These are phyloP conservation scores for Drosophila ustulata DNA, from an alignment of 2,888 invertebrate species.

Conservation along the genomic window DNA sequence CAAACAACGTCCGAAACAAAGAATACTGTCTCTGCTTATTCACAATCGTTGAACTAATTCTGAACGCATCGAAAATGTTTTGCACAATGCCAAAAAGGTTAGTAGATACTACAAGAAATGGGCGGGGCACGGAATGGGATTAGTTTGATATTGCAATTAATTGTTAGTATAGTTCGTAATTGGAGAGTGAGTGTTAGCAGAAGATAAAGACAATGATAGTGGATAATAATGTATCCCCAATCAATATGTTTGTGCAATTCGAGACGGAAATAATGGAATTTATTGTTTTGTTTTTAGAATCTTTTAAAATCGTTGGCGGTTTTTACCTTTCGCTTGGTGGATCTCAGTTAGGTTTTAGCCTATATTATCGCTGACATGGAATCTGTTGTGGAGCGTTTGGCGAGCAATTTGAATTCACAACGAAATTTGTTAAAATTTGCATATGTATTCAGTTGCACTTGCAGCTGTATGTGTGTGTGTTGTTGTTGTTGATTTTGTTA, in stretches of 20 bases:
- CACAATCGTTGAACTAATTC: conserved; percentile 8
- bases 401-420: conserved; percentile 68
- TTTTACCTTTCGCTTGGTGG: conserved; percentile 47
- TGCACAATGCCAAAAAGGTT: conserved; percentile 72
- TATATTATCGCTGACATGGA: conserved; percentile 26
- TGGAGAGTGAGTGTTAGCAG: not conserved
- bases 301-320: not conserved
- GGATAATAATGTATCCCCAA: conserved; percentile 1
- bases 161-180: conserved; percentile 22
- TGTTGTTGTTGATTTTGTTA: conserved; percentile 57
- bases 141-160: conserved; percentile 21
- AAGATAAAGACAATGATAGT: not conserved
- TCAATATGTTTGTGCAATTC: conserved; percentile 17
- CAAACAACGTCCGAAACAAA: conserved; percentile 8
- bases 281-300: not conserved
- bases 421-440: conserved; percentile 76
- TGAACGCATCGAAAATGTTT: conserved; percentile 27
- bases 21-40: conserved; percentile 3
- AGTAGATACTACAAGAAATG: conserved; percentile 39
- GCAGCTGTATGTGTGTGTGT: conserved; percentile 51
- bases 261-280: conserved; percentile 2
- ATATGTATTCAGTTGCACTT: conserved; percentile 48
- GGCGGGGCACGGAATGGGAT: conserved; percentile 18
- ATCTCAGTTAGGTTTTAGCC: conserved; percentile 17
- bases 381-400: conserved; percentile 33